Evolutionary conservation across 2,888 invertebrate species (phyloP), one percentile per base, ranked within the genome.

Genomic region (Seira ritae): DNA sequence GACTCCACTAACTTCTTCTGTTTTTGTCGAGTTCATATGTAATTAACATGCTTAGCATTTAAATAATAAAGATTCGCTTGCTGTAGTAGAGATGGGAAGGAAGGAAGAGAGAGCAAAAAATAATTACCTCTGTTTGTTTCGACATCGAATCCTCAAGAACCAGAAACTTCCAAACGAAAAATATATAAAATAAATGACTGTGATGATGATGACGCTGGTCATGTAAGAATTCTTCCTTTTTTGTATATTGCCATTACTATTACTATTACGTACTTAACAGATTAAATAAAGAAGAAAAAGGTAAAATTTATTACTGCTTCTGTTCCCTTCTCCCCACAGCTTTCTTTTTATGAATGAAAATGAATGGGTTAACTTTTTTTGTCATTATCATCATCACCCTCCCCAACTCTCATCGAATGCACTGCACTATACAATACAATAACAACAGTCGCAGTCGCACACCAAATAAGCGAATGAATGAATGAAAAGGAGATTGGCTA

Each of bases 281-380:
- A 31, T 31, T 31, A 31, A 31, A 31, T 31, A 31, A 31, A 31
- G 31, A 31, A 31, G 31, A 31, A 31, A n/a, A 31, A 31, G 31
- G 31, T 31, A 31, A 31, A 31, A 31, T 31, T 31, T 31, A 31
- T 31, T 2, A 31, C 31, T 50, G 50, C 50, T 50, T 50, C 50
- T n/a, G 50, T 50, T 50, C 50, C 8, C 50, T 50, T 50, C 50
- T n/a, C 50, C 17, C 15, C 42, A 8, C 50, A 50, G 50, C 50
- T 50, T 50, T 50, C 50, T n/a, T 50, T 50, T 50, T n/a, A 50
- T 50, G 50, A 50, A 50, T 50, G 50, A 50, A 50, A 50, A 50
- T 50, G 50, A 50, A 50, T 50, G 50, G 50, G 50, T 67, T 67
- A 75, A 75, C 66, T 75, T 75, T 75, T 67, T 67, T 75, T 50